Base-by-base conservation (phyloP, 2,113 vertebrate species). In the Trachemys scripta region DNA sequence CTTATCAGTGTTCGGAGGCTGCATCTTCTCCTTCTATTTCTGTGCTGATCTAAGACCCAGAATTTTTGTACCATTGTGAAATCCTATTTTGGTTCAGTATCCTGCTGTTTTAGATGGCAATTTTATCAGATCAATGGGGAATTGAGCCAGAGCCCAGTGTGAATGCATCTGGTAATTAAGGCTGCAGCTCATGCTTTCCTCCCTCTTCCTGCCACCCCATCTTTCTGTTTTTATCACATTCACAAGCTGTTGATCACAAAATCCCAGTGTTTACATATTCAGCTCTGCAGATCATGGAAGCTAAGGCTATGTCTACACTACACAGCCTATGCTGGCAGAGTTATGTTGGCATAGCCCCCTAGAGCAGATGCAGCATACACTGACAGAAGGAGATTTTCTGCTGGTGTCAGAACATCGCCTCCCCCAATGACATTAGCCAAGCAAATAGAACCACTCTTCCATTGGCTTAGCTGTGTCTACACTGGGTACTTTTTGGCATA, bases 91-190 rank as follows among this genome's bases (percentile, higher is more conserved):
- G 35, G 65, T 72, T 72, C 87, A 80, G 27, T 1, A 0, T 79
- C 92, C 79, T 93, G 65, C 79, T 92, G 95, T 50, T 90, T 35
- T 5, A 42, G 88, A 89, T 83, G 54, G 80, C 29, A 56, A 91
- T 89, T 82, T 93, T 76, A 80, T 4, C 27, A 86, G 84, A 38
- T 90, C 59, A 87, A 47, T 80, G 51, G 84, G 94, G 90, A 92
- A 31, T 35, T 59, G 87, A 96, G 92, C 89, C 94, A 96, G 86
- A 86, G 82, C 92, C 91, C 81, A 84, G 42, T 89, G 96, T 80
- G 96, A 93, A 82, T 24, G 82, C 92, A 92, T 82, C 95, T 97
- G 96, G 42, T 76, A 95, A 50, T 50, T 51, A 75, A 79, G n/a
- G 50, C 93, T 95, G 79, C 90, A n/a, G 47, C 11, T 50, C 42